Percentiles rank a stretch among this genome's conserved stretches.
Evolutionary conservation across 2,797 vertebrate genomes (phyloP).

Genomic region (Pteronotus mesoamericanus): DNA sequence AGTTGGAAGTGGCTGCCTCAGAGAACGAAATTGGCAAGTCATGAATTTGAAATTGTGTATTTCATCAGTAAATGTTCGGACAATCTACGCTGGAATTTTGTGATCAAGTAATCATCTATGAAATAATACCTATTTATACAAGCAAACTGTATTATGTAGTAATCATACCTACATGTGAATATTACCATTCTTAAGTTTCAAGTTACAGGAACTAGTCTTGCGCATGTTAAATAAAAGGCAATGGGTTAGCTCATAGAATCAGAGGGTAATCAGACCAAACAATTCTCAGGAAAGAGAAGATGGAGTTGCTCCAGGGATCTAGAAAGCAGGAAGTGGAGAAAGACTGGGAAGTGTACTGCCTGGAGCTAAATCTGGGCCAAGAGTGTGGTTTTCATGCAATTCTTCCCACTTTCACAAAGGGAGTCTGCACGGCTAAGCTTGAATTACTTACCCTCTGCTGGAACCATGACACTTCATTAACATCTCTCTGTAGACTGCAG

Average conservation of each 20-base stretch:
- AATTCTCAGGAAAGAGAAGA: neutral
- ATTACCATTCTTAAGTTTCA: neutral
- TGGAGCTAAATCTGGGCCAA: neutral
- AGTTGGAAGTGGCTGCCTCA: neutral
- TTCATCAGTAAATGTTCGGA: neutral
- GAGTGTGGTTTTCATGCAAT: neutral
- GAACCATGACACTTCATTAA: neutral
- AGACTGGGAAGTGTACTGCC: neutral
- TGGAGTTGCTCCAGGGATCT: neutral
- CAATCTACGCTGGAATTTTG: neutral
- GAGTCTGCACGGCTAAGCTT: neutral
- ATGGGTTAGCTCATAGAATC: neutral
- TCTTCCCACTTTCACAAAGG: neutral
- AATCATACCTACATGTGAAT: neutral
- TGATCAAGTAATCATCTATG: neutral
- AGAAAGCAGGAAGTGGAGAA: neutral
- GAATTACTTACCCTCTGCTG: neutral
- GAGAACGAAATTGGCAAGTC: neutral
- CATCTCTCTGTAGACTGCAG: neutral
- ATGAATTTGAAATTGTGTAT: neutral
- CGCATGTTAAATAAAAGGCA: slow-evolving; percentile 23
- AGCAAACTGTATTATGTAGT: neutral
- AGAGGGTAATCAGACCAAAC: neutral
- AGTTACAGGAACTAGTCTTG: neutral
- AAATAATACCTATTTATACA: neutral